Percentiles rank a stretch among this genome's conserved stretches.
phyloP scores from a whole-genome alignment of 2,888 invertebrate genomes.

The Rugalucina vietnamica region DNA sequence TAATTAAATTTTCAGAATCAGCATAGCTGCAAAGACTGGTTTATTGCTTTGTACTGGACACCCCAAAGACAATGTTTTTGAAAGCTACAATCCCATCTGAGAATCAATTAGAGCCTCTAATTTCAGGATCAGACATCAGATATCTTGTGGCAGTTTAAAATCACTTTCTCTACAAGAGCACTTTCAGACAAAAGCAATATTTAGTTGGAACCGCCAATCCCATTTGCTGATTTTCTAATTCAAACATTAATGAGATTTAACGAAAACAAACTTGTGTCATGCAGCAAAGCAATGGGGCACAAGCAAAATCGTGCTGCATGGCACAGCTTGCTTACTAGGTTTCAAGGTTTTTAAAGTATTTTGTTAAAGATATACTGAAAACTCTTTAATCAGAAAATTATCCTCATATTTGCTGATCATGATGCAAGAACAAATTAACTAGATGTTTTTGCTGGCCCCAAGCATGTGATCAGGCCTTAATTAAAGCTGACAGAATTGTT shows the following conservation, averaged over 20 bases:
- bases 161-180: not conserved
- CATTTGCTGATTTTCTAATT: not conserved
- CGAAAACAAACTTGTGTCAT: not conserved
- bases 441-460: not conserved
- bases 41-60: no score
- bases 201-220: not conserved
- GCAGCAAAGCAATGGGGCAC: no score
- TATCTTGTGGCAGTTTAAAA: not conserved
- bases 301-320: no score
- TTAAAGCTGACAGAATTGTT: not conserved
- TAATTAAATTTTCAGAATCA: no score
- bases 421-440: no score
- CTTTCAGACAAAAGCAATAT: not conserved
- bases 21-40: no score
- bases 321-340: no score
- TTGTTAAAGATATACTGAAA: no score
- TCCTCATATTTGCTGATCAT: no score
- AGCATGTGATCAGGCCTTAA: not conserved
- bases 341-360: no score
- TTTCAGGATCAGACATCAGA: not conserved
- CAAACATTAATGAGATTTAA: conserved; percentile 9
- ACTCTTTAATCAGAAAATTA: no score
- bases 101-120: not conserved
- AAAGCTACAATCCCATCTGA: not conserved
- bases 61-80: no score